These are phyloP conservation scores for Keiferia lycopersicella DNA, from an alignment of 2,888 invertebrate genomes.

Conservation along the genomic window DNA sequence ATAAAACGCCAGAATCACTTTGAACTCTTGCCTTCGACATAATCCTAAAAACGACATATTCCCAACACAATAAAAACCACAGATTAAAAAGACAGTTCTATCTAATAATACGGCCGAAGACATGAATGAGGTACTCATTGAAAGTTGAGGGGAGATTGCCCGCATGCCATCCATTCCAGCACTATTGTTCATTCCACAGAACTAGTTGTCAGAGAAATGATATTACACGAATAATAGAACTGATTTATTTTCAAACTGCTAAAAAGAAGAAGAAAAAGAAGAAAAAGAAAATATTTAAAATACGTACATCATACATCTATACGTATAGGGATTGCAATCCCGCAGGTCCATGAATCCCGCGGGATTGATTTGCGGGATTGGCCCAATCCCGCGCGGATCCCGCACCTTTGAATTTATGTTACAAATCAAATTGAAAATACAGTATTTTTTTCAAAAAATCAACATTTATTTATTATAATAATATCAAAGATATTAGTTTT, in stretches of 20 bases:
- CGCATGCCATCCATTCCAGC: conserved; percentile 40
- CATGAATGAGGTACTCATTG: conserved; percentile 35
- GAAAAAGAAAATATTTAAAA: too few relatives aligned
- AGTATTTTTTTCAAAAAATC: too few relatives aligned
- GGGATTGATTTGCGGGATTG: too few relatives aligned
- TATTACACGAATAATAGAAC: neutral
- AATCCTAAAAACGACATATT: conserved; percentile 12
- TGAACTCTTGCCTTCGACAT: conserved; percentile 7
- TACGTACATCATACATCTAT: too few relatives aligned
- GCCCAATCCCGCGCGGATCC: too few relatives aligned
- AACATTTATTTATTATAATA: too few relatives aligned
- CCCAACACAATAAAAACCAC: conserved; percentile 19
- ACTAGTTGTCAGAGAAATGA: neutral
- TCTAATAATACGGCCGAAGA: conserved; percentile 19
- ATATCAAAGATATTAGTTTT: too few relatives aligned
- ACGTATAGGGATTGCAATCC: too few relatives aligned
- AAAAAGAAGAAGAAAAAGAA: too few relatives aligned
- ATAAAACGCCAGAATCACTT: neutral
- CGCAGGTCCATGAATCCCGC: too few relatives aligned
- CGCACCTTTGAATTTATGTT: too few relatives aligned
- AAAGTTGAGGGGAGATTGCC: conserved; percentile 44
- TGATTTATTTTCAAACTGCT: neutral
- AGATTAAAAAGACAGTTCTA: conserved; percentile 16
- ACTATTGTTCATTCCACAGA: conserved; percentile 24
- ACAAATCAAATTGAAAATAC: too few relatives aligned